Percentiles rank a stretch among this genome's conserved stretches.
These are phyloP conservation scores for Monomorium pharaonis DNA, from an alignment of 1,140 invertebrate genomes.

Conservation along the genomic window DNA sequence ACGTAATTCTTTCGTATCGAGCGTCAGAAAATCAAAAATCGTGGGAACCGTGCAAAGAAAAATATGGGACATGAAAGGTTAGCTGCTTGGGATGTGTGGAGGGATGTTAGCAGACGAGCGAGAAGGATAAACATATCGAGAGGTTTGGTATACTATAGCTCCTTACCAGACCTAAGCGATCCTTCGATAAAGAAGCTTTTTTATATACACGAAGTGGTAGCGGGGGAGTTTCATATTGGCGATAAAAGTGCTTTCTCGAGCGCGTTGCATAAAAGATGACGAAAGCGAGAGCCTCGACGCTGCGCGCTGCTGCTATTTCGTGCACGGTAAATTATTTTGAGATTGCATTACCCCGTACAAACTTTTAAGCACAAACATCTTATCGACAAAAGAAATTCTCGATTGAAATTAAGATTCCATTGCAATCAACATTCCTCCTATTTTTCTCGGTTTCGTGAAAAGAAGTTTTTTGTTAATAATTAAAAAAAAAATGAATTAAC, in stretches of 20 bases:
- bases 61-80: slow-evolving; percentile 40
- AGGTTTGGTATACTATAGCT: slow-evolving; percentile 3
- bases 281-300: slow-evolving; percentile 5
- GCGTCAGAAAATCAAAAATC: slow-evolving; percentile 52
- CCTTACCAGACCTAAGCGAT: slow-evolving; percentile 44
- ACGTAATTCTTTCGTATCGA: slow-evolving; percentile 33
- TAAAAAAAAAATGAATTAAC: neutral
- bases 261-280: slow-evolving; percentile 53
- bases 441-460: neutral
- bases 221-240: slow-evolving; percentile 41
- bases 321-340: slow-evolving; percentile 48
- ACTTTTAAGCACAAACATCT: slow-evolving; percentile 7
- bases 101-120: slow-evolving; percentile 1
- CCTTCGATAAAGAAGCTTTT: slow-evolving; percentile 63
- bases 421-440: neutral
- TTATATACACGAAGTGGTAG: slow-evolving; percentile 28
- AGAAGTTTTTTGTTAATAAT: slow-evolving; percentile 2
- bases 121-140: slow-evolving; percentile 37
- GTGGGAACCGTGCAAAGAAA: neutral
- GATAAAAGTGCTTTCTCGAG: slow-evolving; percentile 29
- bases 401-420: neutral
- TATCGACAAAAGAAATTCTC: slow-evolving; percentile 30
- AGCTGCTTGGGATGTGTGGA: neutral
- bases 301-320: slow-evolving; percentile 31
- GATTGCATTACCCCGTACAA: slow-evolving; percentile 38